Evolutionary conservation across 2,888 invertebrate species (phyloP), one percentile per base, ranked within the genome.

Genomic region (Quadroppia sp.): DNA sequence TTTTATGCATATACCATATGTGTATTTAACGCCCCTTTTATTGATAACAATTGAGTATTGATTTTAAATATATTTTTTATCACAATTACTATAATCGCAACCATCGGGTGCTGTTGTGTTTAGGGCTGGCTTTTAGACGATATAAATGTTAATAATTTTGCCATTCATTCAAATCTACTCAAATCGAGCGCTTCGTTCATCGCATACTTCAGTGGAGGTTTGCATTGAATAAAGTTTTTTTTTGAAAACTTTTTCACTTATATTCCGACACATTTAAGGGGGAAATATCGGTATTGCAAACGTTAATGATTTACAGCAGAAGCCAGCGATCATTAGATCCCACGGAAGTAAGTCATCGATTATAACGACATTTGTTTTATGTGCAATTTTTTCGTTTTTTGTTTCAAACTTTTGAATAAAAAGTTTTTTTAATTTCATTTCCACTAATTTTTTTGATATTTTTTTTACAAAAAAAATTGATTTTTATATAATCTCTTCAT

Each of bases 271-370:
- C 11, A 61, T 61, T 61, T 61, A 28, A 61, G 90, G 94, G 36
- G 92, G 94, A 1, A 92, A 91, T 85, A 86, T 96, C 80, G 95
- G 94, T 0, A 90, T 94, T 30, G 83, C 96, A 78, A 90, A 94
- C 0, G 84, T 95, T 61, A 91, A 91, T 79, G 91, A 94, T 17
- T 61, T 61, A n/a, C 61, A 36, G 2, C 61, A 36, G 17, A 61
- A 61, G 36, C 61, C 61, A n/a, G 4, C 61, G 32, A 32, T 61
- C 3, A 32, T 61, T n/a, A 61, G 61, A 30, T 32, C 61, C 1
- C 28, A 61, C 61, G 61, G 61, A 61, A 61, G 61, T 61, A 32
- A 61, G 61, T 32, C 36, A 30, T 59, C 50, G 40, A 25, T 0
- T 23, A 11, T 11, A 15, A 9, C 28, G 6, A n/a, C 32, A 59